Conservation (phyloP, 2,888 invertebrate species). For the Dryobotodes eremita region DNA sequence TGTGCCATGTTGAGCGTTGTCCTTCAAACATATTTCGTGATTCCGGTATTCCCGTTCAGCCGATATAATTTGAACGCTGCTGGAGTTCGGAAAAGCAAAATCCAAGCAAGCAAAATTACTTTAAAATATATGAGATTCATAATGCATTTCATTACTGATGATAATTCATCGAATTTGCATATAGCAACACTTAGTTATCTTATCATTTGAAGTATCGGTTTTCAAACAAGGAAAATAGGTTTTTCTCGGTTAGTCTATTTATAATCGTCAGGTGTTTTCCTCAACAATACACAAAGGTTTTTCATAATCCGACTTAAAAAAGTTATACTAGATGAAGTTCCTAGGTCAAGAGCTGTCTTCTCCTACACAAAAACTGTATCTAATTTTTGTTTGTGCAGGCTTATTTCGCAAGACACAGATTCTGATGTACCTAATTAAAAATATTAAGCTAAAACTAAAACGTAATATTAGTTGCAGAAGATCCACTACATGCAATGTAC, state of each 20-base stretch:
- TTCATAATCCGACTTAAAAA: not conserved
- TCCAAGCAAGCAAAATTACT: not conserved
- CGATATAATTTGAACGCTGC: no score
- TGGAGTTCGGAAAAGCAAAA: not conserved
- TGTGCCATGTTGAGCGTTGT: no score
- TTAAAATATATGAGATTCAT: not conserved
- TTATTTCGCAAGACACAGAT: not conserved
- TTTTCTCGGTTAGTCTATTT: constrained; percentile 11
- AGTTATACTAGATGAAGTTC: not conserved
- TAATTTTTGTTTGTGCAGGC: not conserved
- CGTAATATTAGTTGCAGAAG: not conserved
- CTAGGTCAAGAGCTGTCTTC: constrained; percentile 9
- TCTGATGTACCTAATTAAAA: no score
- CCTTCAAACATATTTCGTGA: not conserved
- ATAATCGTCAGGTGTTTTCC: constrained; percentile 1
- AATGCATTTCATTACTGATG: not conserved
- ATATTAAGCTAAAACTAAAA: not conserved
- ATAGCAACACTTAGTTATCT: constrained; percentile 1
- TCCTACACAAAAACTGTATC: constrained; percentile 3
- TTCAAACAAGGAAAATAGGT: constrained; percentile 13
- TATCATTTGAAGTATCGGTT: constrained; percentile 2
- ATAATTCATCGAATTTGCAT: not conserved
- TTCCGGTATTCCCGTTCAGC: not conserved
- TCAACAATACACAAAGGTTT: constrained; percentile 16
- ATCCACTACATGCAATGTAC: not conserved